Conservation (phyloP, 2,888 invertebrate species). For the Agonopterix heracliana region DNA sequence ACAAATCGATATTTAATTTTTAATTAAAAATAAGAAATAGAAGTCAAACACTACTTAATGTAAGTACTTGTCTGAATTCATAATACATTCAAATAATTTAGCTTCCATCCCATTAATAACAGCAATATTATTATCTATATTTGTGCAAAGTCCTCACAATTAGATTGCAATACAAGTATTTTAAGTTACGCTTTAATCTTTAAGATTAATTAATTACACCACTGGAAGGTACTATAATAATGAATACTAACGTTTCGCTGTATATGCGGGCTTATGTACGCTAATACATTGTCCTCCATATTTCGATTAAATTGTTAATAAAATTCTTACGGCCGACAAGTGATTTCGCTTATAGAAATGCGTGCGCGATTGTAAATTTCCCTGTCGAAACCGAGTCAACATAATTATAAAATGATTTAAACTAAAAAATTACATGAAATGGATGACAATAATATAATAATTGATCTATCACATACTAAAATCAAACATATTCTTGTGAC, state of each 20-base stretch:
- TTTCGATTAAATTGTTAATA: neutral
- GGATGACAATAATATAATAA: too few relatives aligned
- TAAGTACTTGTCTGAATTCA: conserved; percentile 39
- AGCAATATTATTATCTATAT: conserved; percentile 12
- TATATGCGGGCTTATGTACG: too few relatives aligned
- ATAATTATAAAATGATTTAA: too few relatives aligned
- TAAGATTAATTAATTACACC: conserved; percentile 12
- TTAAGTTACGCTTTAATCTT: conserved; percentile 33
- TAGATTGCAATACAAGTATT: conserved; percentile 27
- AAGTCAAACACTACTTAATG: conserved; percentile 42
- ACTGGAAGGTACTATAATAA: too few relatives aligned
- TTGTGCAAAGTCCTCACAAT: conserved; percentile 40
- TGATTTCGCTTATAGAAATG: too few relatives aligned
- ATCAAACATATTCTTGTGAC: too few relatives aligned
- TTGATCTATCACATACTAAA: too few relatives aligned
- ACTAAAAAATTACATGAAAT: too few relatives aligned
- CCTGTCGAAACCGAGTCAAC: too few relatives aligned
- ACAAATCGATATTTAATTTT: conserved; percentile 15
- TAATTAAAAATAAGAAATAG: conserved; percentile 4
- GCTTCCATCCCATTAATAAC: conserved; percentile 13
- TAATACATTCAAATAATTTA: conserved; percentile 9
- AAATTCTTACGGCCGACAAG: neutral
- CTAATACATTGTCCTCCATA: neutral
- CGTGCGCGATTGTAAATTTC: too few relatives aligned
- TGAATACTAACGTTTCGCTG: too few relatives aligned